Evolutionary conservation across 1,140 invertebrate species (phyloP), one percentile per base, ranked within the genome.

Genomic region (Sycophila sp.): DNA sequence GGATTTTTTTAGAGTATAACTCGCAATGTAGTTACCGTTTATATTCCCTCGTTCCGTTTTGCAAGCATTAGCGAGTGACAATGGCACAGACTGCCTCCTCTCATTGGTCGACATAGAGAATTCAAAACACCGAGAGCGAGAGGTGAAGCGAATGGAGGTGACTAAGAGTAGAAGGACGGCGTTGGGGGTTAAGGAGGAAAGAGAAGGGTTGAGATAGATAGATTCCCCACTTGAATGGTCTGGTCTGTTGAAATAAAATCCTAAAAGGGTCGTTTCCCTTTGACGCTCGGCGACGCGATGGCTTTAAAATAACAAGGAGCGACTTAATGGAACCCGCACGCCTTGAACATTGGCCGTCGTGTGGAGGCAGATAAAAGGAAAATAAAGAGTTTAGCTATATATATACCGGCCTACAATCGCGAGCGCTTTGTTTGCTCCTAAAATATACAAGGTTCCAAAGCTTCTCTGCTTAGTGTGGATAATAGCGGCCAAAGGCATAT

Each of bases 291-390:
- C 53, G 38, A 28, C 36, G n/a, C 26, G 55, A 42, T 36, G 53
- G 38, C 53, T 58, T 67, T 36, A 49, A 58, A 68, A 59, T 68
- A 49, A 59, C 24, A 58, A 67, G 38, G 36, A 32, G 55, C 19
- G 17, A 34, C 28, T 56, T 64, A 22, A 38, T 38, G 26, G 22
- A 24, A 4, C 13, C 17, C 47, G n/a, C 32, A 17, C 26, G 28
- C 32, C 5, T 38, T 19, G 19, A 53, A 34, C 36, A 65, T 65
- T 32, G n/a, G 40, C 51, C 24, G 1, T 13, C 40, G n/a, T n/a
- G 0, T 4, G 6, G 24, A 65, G 10, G n/a, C 22, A 22, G 19
- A 30, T 55, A 55, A 51, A 42, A n/a, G 24, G 49, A 13, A 53
- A 26, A 24, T 38, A 42, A 34, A 53, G 36, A 65, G 32, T 55